A percentile compares a stretch with the other conserved stretches of the same genome.
phyloP scores from a whole-genome alignment of 2,888 invertebrate genomes.

The Hirudinaria manillensis region DNA sequence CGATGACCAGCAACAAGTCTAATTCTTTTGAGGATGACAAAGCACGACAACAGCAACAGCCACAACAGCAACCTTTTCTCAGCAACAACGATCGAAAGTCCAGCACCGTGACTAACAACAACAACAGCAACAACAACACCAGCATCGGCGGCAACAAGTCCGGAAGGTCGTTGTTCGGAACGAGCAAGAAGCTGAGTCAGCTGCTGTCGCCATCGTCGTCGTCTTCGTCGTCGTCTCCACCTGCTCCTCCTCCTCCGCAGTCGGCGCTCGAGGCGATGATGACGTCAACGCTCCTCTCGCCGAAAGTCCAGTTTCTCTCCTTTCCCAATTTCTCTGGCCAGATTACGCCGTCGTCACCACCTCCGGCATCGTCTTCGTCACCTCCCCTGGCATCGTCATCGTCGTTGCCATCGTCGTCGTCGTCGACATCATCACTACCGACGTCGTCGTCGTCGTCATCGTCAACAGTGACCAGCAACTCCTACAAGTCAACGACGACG shows the following conservation, averaged over 20 bases:
- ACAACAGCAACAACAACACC: not conserved
- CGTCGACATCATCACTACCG: too few species aligned
- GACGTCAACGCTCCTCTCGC: not conserved
- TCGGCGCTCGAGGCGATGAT: constrained; percentile 8
- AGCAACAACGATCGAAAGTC: too few species aligned
- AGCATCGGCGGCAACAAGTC: not conserved
- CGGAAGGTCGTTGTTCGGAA: not conserved
- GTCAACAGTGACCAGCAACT: too few species aligned
- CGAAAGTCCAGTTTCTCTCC: constrained; percentile 9
- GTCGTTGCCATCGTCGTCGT: too few species aligned
- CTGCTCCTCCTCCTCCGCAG: not conserved
- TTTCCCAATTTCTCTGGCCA: constrained; percentile 1
- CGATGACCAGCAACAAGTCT: not conserved
- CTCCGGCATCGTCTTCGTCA: not conserved
- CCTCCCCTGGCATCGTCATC: too few species aligned
- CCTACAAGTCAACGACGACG: too few species aligned
- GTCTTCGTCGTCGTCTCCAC: not conserved
- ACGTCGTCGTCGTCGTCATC: too few species aligned
- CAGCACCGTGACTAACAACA: not conserved
- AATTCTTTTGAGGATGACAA: not conserved
- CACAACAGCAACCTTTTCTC: not conserved
- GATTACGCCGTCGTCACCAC: not conserved
- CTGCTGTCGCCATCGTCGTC: not conserved
- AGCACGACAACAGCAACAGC: not conserved
- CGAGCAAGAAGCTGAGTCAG: not conserved